A percentile compares a stretch with the other conserved stretches of the same genome.
Conservation (phyloP, 2,888 invertebrate species). For the Lottia scabra region DNA sequence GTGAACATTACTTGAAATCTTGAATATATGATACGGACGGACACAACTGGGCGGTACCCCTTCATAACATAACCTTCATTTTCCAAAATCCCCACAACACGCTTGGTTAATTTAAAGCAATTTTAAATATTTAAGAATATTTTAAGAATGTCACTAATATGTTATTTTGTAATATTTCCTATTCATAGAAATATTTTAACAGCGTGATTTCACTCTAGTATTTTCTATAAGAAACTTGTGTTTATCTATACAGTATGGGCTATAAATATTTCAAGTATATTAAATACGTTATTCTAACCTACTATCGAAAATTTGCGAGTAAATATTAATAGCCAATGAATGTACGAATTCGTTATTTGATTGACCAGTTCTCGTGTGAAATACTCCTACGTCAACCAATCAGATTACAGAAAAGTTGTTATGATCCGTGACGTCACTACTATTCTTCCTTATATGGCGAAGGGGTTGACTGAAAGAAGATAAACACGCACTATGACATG, state of each 20-base stretch:
- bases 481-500: constrained; percentile 4
- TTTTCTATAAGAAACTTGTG: too few species aligned
- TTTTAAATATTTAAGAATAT: too few species aligned
- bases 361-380: constrained; percentile 3
- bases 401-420: neutral
- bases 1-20: too few species aligned
- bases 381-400: constrained; percentile 3
- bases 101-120: too few species aligned
- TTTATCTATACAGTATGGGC: neutral
- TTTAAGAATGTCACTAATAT: too few species aligned
- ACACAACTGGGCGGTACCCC: too few species aligned
- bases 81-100: too few species aligned
- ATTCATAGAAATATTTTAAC: too few species aligned
- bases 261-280: neutral
- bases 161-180: too few species aligned
- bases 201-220: too few species aligned
- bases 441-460: constrained; percentile 3
- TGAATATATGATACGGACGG: too few species aligned
- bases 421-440: neutral
- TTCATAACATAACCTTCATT: too few species aligned
- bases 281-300: neutral
- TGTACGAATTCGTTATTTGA: neutral
- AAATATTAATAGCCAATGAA: neutral
- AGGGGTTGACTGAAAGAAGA: neutral
- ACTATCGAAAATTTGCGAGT: constrained; percentile 1